Base-by-base conservation (phyloP, 2,888 invertebrate species). In the Drosophila neonasuta region DNA sequence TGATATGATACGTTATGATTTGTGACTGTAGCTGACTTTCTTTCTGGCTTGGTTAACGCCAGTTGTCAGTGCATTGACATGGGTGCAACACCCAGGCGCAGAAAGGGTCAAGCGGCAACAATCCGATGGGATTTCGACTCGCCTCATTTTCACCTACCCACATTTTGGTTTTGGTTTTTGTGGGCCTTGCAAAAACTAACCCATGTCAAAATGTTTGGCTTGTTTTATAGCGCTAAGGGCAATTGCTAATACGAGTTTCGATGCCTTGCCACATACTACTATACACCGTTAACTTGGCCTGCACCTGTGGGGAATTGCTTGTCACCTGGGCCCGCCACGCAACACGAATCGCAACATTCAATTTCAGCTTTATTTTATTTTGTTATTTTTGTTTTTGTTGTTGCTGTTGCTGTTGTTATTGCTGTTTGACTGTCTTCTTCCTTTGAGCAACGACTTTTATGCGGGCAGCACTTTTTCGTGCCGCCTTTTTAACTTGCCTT, bases 1-100 rank as follows among this genome's bases (percentile, higher is more conserved):
- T 74, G 86, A 80, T 85, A 77, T 72, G 86, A 86, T 86, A 77
- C 73, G 73, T 80, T 81, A 80, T 86, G 86, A 80, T 76, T 77
- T 80, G 61, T 68, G 66, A 58, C 39, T 65, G 41, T 11, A 10
- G 46, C 50, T 62, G 68, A 76, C 84, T 80, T 86, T 83, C 81
- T 81, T 73, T 80, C 65, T 45, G 55, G 66, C 54, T 46, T 34
- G 68, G 68, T 76, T 80, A 81, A 80, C 80, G 85, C 82, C 86
- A 74, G 80, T 83, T 86, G 77, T 86, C 83, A 83, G 68, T 45
- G 58, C 45, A 61, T 34, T 81, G 86, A 81, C 81, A 86, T 84
- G 84, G 86, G 86, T 81, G 86, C 73, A 81, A 81, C 84, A 81
- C 84, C 86, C 80, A 81, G 81, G 68, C 74, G 68, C 77, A 83